Percentiles rank a stretch among this genome's conserved stretches.
phyloP scores from a whole-genome alignment of 2,797 vertebrate species.

The Vipera latastei region DNA sequence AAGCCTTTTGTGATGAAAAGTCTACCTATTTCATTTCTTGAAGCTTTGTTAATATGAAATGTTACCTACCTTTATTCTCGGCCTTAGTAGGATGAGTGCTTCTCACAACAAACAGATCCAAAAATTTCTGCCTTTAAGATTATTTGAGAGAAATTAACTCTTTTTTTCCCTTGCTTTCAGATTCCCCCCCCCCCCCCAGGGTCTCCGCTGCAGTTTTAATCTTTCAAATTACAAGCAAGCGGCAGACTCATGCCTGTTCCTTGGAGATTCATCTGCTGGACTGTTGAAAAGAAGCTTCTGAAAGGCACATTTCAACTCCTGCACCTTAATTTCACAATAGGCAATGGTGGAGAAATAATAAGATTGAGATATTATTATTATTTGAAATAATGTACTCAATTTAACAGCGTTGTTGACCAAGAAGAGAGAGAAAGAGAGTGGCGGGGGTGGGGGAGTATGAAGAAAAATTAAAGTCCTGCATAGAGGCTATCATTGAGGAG shows the following conservation, averaged over 20 bases:
- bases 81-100: not conserved
- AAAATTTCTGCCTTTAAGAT: not conserved
- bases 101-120: not conserved
- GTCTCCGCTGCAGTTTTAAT: not conserved
- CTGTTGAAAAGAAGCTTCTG: not conserved
- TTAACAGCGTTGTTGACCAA: conserved; percentile 21
- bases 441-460: too few relatives aligned
- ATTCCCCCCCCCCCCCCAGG: not conserved
- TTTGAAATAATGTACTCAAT: conserved; percentile 37
- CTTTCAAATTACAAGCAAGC: not conserved
- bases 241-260: not conserved
- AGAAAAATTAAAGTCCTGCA: not conserved
- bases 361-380: conserved; percentile 26
- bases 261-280: conserved; percentile 18
- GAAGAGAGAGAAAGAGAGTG: too few relatives aligned
- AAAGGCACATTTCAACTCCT: not conserved
- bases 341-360: not conserved
- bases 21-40: not conserved
- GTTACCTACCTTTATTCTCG: not conserved
- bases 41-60: not conserved
- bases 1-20: not conserved
- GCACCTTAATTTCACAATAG: conserved; percentile 16
- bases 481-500: conserved; percentile 2
- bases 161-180: not conserved
- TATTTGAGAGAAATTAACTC: not conserved